Conservation (phyloP, 2,797 vertebrate species). For the Delichon dasypus region DNA sequence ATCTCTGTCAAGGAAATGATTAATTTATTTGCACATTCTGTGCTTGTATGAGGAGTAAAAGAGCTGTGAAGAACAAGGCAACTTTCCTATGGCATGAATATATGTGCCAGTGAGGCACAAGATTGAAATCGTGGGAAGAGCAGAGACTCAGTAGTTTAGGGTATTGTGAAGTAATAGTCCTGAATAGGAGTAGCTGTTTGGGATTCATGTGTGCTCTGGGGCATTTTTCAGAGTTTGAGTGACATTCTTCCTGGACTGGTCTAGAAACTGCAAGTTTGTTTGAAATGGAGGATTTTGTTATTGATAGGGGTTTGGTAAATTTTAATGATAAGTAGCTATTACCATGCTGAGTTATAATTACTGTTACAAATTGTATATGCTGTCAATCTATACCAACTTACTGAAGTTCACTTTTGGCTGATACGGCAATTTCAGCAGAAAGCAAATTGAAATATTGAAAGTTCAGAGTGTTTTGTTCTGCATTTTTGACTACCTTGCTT, state of each 20-base stretch:
- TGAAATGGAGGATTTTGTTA: not conserved
- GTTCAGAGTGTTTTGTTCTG: not conserved
- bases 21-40: not conserved
- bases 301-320: not conserved
- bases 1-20: constrained; percentile 32
- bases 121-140: not conserved
- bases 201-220: not conserved
- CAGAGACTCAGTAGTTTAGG: not conserved
- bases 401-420: not conserved
- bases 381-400: not conserved
- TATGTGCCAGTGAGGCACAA: not conserved
- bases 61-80: not conserved
- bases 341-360: not conserved
- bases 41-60: not conserved
- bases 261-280: not conserved
- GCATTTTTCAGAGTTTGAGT: not conserved
- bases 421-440: not conserved
- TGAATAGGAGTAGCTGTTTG: not conserved
- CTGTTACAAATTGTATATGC: not conserved
- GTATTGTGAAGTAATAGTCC: not conserved
- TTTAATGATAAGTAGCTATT: not conserved
- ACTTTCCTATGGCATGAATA: not conserved
- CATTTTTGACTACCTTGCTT: not conserved
- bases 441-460: not conserved
- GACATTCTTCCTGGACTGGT: not conserved